These are phyloP conservation scores for Tenodera sinensis DNA, from an alignment of 2,888 invertebrate genomes.

Conservation along the genomic window DNA sequence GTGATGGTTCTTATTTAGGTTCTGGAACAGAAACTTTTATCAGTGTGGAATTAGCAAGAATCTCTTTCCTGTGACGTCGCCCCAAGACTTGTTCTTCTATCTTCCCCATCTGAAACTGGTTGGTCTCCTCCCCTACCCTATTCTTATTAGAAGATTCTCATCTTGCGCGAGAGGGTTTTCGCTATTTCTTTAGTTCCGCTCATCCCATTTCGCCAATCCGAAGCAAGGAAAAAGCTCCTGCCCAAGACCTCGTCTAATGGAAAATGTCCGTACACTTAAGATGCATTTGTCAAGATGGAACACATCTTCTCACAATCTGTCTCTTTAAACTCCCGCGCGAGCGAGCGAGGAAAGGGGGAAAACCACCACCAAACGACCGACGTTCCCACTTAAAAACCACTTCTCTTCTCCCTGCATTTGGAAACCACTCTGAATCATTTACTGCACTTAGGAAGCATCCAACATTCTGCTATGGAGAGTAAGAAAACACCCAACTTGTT, in stretches of 20 bases:
- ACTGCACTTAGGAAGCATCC: not conserved
- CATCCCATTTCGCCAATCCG: not conserved
- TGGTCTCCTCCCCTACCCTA: not conserved
- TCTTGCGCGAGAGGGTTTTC: not conserved
- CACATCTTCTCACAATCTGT: not conserved
- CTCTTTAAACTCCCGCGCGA: not conserved
- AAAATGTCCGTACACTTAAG: constrained; percentile 11
- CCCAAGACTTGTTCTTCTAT: not conserved
- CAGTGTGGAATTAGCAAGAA: not conserved
- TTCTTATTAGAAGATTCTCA: not conserved
- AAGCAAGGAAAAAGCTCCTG: not conserved
- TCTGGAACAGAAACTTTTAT: not conserved
- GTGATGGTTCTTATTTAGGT: not conserved
- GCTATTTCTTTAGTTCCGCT: not conserved
- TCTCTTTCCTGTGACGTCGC: not conserved
- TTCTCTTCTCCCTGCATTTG: constrained; percentile 2
- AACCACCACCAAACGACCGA: not conserved
- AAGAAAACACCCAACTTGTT: constrained; percentile 8
- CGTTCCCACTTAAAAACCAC: constrained; percentile 5
- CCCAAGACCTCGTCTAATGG: not conserved
- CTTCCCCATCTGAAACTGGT: not conserved
- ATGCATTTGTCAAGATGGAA: constrained; percentile 4
- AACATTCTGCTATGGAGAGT: not conserved
- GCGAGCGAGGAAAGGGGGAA: not conserved
- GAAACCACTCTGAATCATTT: constrained; percentile 15